phyloP scores from a whole-genome alignment of 2,888 invertebrate species.

The Onthophagus sagittarius region DNA sequence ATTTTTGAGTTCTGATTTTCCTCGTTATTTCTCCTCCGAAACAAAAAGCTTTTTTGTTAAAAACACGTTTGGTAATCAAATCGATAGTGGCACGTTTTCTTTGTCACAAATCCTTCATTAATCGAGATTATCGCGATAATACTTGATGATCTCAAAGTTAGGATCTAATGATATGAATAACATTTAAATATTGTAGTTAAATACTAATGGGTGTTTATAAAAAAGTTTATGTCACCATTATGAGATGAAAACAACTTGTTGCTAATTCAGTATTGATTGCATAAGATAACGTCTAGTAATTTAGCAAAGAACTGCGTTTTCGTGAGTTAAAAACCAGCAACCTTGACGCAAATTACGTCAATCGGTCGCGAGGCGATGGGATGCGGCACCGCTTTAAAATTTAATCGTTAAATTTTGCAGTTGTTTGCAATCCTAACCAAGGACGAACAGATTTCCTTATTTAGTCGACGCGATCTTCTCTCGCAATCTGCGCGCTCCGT shows the following conservation, averaged over 20 bases:
- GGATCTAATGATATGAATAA: too few relatives aligned
- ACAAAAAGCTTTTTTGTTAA: too few relatives aligned
- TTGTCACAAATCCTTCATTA: too few relatives aligned
- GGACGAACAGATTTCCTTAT: background rate
- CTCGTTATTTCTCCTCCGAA: too few relatives aligned
- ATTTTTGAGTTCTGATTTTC: too few relatives aligned
- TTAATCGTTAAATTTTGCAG: conserved; percentile 22
- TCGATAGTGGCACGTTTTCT: too few relatives aligned
- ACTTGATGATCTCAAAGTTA: too few relatives aligned
- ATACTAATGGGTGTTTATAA: too few relatives aligned
- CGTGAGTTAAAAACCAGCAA: conserved; percentile 21
- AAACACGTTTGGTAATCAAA: too few relatives aligned
- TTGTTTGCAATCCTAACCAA: conserved; percentile 1
- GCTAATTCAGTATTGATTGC: background rate
- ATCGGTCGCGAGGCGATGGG: conserved; percentile 20
- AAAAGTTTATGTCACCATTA: too few relatives aligned
- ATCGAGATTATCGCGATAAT: too few relatives aligned
- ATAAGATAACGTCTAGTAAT: background rate
- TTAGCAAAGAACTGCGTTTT: background rate
- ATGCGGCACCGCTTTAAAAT: conserved; percentile 21
- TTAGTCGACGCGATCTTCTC: background rate
- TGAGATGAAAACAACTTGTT: background rate
- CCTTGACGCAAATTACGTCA: conserved; percentile 24
- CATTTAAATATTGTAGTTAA: too few relatives aligned
- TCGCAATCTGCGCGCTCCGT: background rate